Conservation (phyloP, 2,888 invertebrate species). For the Deroplatys truncata region DNA sequence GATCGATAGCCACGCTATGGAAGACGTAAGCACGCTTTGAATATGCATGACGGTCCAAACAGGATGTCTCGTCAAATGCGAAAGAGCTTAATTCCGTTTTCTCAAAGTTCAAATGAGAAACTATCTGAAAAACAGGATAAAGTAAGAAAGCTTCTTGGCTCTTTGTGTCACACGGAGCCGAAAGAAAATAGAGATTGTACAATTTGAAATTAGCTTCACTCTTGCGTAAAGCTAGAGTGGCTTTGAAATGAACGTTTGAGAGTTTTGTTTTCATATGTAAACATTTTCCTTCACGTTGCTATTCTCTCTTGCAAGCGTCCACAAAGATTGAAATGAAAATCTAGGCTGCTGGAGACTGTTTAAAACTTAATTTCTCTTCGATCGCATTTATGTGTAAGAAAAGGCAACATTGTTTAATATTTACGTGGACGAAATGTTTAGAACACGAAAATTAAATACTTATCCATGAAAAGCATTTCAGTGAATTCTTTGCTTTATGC, state of each 20-base stretch:
- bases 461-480: too few relatives aligned
- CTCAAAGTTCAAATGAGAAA: background rate
- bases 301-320: background rate
- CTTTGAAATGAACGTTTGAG: background rate
- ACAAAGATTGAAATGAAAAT: too few relatives aligned
- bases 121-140: background rate
- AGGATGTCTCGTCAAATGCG: background rate
- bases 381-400: too few relatives aligned
- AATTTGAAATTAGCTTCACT: background rate
- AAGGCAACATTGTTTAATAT: too few relatives aligned
- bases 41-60: background rate
- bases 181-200: background rate
- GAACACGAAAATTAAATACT: too few relatives aligned
- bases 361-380: too few relatives aligned
- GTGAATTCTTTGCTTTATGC: too few relatives aligned
- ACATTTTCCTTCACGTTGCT: background rate
- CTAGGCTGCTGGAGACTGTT: too few relatives aligned
- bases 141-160: background rate
- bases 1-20: background rate
- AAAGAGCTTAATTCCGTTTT: background rate
- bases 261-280: background rate
- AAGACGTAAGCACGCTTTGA: background rate
- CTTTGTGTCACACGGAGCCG: background rate
- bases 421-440: too few relatives aligned
- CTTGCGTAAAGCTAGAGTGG: background rate